These are phyloP conservation scores for Notechis scutatus DNA, from an alignment of 2,113 vertebrate genomes.

Conservation along the genomic window DNA sequence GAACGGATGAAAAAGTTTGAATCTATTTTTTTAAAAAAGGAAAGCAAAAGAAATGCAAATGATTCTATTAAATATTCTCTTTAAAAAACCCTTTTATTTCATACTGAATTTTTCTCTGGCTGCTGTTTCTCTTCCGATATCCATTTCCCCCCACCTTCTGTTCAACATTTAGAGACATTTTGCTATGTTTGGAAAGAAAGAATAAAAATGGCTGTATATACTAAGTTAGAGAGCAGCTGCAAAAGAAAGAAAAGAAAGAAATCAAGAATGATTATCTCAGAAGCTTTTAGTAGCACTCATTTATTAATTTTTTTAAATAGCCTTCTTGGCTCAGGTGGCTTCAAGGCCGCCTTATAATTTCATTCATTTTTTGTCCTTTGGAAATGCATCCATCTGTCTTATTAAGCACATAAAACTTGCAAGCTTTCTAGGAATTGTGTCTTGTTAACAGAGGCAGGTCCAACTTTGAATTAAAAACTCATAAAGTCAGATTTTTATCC, in stretches of 20 bases:
- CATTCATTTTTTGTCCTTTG: not conserved
- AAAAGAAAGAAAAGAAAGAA: not conserved
- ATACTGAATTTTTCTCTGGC: not conserved
- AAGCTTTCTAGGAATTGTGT: not conserved
- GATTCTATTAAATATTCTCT: not conserved
- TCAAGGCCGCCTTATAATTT: not conserved
- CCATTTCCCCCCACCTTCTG: not conserved
- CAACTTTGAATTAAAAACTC: slow-evolving; percentile 35
- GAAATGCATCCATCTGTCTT: not conserved
- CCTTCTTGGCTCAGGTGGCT: not conserved
- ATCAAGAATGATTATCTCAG: too few relatives aligned
- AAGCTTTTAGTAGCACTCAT: not conserved
- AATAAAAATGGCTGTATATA: not conserved
- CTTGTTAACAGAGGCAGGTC: slow-evolving; percentile 34
- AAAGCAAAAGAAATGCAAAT: not conserved
- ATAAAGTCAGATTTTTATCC: slow-evolving; percentile 38
- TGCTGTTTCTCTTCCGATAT: not conserved
- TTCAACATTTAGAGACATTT: not conserved
- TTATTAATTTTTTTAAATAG: not conserved
- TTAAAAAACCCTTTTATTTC: not conserved
- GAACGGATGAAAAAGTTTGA: not conserved
- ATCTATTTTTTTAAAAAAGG: not conserved
- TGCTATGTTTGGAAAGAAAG: not conserved
- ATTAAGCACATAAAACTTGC: not conserved
- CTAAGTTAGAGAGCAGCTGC: not conserved